phyloP scores from a whole-genome alignment of 2,113 vertebrate species.

The Gnathonemus echidnorhynchus region DNA sequence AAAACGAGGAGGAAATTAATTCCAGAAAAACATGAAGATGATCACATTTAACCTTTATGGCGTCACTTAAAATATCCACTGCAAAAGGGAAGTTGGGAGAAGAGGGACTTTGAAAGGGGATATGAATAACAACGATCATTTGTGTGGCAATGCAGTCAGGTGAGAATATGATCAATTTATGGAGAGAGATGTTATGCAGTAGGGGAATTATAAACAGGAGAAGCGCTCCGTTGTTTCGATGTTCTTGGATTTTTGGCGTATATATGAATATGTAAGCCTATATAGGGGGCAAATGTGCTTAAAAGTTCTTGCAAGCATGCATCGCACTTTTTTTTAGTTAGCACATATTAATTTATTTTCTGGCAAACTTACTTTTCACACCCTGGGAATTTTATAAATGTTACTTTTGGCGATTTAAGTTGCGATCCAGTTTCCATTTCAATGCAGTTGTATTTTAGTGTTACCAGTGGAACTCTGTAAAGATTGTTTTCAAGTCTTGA shows the following conservation, averaged over 20 bases:
- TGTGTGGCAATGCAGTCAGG: constrained; percentile 1
- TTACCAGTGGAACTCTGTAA: neutral
- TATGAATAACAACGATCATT: neutral
- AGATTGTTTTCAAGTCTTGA: neutral
- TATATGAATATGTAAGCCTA: neutral
- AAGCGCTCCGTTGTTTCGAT: neutral
- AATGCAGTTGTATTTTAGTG: neutral
- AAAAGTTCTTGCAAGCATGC: neutral
- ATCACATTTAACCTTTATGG: neutral
- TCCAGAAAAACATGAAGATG: neutral
- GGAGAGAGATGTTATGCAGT: neutral
- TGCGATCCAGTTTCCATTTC: neutral
- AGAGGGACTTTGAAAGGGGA: constrained; percentile 16
- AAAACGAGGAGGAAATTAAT: neutral
- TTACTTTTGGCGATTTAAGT: neutral
- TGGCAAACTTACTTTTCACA: neutral
- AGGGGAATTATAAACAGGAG: neutral
- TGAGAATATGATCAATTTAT: neutral
- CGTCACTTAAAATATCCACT: neutral
- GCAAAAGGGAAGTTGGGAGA: neutral
- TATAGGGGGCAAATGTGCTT: neutral
- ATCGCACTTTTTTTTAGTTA: neutral
- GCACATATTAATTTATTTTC: neutral
- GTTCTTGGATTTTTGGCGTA: no score
- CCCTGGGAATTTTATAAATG: neutral